Evolutionary conservation across 1,140 invertebrate genomes (phyloP), one percentile per base, ranked within the genome.

Genomic region (Vanessa atalanta): DNA sequence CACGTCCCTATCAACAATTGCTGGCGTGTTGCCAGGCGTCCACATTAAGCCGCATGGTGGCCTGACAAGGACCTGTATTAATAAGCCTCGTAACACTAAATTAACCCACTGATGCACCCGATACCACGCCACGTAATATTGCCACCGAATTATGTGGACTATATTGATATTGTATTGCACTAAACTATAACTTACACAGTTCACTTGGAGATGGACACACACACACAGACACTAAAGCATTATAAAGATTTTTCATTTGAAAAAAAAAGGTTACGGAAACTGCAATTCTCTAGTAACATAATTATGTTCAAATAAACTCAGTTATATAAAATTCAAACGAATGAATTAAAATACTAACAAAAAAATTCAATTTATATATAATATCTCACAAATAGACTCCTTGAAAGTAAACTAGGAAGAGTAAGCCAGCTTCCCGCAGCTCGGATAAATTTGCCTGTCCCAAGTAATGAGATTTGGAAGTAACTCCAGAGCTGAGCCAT

Each of bases 11-110:
- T 61, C 57, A 61, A 61, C 57, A 26, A 37, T 61, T 37, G 66
- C 72, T 79, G 78, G 78, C 78, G 48, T 60, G 23, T 31, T 47
- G 75, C 78, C 78, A 79, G 71, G 70, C 66, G 68, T 64, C 57
- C 72, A 65, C 72, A 75, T 75, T 61, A 65, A 70, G 68, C 60
- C 70, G 68, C 72, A 75, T 75, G 65, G 68, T 71, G 68, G 67
- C 60, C 65, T 75, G 71, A 76, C 75, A 69, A 48, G 75, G 70
- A 47, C 74, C 60, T 57, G 75, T 75, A 79, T 79, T 79, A 79
- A 79, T 79, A 79, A 79, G 77, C 64, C 63, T 76, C 64, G 72
- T 78, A 69, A 72, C 70, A 72, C 65, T 78, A 75, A 79, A 79
- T 76, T 79, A 79, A 73, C 74, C 51, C 55, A 47, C 67, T 72